Percentiles rank a stretch among this genome's conserved stretches.
These are phyloP conservation scores for Acleris sparsana DNA, from an alignment of 2,888 invertebrate genomes.

Conservation along the genomic window DNA sequence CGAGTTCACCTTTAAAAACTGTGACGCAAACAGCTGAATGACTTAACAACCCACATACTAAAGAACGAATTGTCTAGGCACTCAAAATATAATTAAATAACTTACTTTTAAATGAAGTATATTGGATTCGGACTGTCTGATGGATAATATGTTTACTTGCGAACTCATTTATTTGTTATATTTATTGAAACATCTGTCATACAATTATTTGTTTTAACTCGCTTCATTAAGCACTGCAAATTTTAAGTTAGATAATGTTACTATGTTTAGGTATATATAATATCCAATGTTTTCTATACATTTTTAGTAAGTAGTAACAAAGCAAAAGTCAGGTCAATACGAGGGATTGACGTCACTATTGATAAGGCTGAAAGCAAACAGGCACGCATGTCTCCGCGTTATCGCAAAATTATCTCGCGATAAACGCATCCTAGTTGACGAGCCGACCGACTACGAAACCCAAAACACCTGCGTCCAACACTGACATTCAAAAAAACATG, in stretches of 20 bases:
- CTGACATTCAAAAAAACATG: constrained; percentile 27
- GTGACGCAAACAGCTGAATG: constrained; percentile 32
- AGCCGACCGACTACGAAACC: background rate
- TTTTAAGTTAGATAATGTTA: background rate
- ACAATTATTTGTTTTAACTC: too few relatives aligned
- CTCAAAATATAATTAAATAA: too few relatives aligned
- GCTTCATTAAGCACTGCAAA: too few relatives aligned
- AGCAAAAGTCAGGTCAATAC: constrained; percentile 52
- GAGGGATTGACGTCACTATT: constrained; percentile 64
- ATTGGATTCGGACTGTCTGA: too few relatives aligned
- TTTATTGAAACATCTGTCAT: too few relatives aligned
- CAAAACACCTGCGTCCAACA: constrained; percentile 16
- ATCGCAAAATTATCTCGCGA: constrained; percentile 56
- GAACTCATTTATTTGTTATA: too few relatives aligned
- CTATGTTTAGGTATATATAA: too few relatives aligned
- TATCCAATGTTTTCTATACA: background rate
- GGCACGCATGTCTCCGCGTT: constrained; percentile 58
- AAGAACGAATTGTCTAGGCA: background rate
- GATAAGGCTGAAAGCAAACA: constrained; percentile 58
- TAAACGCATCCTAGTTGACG: constrained; percentile 37
- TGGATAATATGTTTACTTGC: too few relatives aligned
- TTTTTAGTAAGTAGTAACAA: constrained; percentile 14
- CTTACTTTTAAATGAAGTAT: background rate
- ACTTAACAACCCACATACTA: constrained; percentile 24
- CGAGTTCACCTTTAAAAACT: constrained; percentile 27